Evolutionary conservation across 2,888 invertebrate species (phyloP).

Genomic region (Drosophila meridiana): DNA sequence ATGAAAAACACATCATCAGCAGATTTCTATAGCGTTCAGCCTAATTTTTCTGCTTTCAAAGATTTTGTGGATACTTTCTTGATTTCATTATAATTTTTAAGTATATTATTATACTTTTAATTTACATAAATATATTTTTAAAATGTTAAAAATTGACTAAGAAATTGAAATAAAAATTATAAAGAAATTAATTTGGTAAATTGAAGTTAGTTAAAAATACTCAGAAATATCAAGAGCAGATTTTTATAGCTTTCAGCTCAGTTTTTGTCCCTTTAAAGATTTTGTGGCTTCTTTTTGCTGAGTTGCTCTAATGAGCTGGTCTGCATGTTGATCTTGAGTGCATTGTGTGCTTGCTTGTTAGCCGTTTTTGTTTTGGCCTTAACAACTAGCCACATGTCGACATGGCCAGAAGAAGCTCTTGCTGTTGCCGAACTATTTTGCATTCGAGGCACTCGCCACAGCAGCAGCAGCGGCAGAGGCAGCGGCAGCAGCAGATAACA

Average conservation of each 20-base stretch:
- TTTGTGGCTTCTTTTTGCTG: conserved; percentile 4
- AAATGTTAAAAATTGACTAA: too few species aligned
- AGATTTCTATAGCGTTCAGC: background rate
- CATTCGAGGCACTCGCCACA: conserved; percentile 61
- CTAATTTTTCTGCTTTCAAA: too few species aligned
- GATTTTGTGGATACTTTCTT: too few species aligned
- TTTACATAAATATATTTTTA: too few species aligned
- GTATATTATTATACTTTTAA: too few species aligned
- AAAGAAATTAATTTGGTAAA: too few species aligned
- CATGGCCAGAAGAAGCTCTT: conserved; percentile 43
- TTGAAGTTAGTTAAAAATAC: background rate
- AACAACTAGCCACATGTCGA: conserved; percentile 57
- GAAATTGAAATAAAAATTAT: too few species aligned
- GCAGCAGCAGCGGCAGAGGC: conserved; percentile 32
- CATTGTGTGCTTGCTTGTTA: conserved; percentile 44
- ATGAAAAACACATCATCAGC: background rate
- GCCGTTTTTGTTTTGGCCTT: conserved; percentile 52
- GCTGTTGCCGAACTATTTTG: conserved; percentile 71
- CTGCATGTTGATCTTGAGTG: conserved; percentile 40
- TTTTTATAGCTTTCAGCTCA: background rate
- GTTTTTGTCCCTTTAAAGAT: background rate
- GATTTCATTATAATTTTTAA: too few species aligned
- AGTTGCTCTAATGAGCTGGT: conserved; percentile 49
- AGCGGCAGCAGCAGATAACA: conserved; percentile 60
- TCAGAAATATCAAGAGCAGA: background rate